Evolutionary conservation across 2,113 vertebrate species (phyloP).

Genomic region (Rynchops niger): DNA sequence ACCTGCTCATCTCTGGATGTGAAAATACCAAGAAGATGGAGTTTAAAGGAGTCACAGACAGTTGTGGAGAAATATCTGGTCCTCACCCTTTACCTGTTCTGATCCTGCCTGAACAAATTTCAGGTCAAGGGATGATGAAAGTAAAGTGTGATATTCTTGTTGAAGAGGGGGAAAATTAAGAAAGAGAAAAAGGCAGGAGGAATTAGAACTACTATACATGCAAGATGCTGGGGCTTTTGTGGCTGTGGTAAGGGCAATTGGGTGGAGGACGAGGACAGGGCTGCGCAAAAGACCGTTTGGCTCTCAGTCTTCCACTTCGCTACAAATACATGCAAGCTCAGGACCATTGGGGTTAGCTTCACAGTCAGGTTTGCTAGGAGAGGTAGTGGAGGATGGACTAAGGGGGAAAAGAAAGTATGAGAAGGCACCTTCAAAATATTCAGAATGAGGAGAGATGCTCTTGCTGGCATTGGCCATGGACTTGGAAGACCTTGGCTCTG

Average conservation of each 20-base stretch:
- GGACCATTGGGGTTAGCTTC: background rate
- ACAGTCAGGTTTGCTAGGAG: background rate
- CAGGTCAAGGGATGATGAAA: background rate
- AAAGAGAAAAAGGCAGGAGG: background rate
- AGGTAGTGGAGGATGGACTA: background rate
- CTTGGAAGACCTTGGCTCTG: background rate
- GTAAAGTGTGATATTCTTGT: background rate
- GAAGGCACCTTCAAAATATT: background rate
- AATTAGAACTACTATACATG: background rate
- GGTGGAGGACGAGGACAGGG: background rate
- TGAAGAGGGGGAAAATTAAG: background rate
- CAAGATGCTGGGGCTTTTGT: background rate
- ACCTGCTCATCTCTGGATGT: background rate
- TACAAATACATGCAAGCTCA: background rate
- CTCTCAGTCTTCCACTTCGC: background rate
- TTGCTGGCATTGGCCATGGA: background rate
- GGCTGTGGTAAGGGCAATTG: background rate
- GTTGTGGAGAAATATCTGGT: background rate
- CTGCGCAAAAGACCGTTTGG: background rate
- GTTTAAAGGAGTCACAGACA: background rate
- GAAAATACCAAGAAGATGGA: background rate
- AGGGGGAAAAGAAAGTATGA: background rate
- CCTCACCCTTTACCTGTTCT: background rate
- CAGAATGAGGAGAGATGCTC: background rate
- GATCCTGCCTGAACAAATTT: background rate